A percentile compares a stretch with the other conserved stretches of the same genome.
These are phyloP conservation scores for Notothenia rossii DNA, from an alignment of 2,113 vertebrate species.

Conservation along the genomic window DNA sequence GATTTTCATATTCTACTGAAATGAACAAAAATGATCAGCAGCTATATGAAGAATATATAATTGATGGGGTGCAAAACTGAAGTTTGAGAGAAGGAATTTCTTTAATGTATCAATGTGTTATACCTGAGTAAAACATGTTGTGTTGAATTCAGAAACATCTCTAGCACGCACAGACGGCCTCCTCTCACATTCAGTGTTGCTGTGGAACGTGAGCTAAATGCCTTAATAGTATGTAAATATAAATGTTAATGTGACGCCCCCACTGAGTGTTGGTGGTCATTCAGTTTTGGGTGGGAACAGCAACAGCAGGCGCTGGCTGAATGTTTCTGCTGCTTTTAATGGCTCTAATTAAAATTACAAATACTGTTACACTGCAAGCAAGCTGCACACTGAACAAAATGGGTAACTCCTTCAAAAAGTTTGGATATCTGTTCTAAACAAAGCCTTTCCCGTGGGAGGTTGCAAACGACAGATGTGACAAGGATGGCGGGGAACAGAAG, in stretches of 20 bases:
- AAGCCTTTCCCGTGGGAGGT: slow-evolving; percentile 79
- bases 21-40: neutral
- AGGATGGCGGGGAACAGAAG: slow-evolving; percentile 73
- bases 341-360: slow-evolving; percentile 53
- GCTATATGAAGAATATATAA: neutral
- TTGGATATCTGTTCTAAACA: slow-evolving; percentile 75
- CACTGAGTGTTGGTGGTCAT: slow-evolving; percentile 45
- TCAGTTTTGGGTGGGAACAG: slow-evolving; percentile 41
- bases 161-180: neutral
- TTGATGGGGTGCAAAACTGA: neutral
- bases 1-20: neutral
- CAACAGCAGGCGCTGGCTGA: slow-evolving; percentile 25
- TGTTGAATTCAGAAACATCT: neutral
- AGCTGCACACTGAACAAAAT: slow-evolving; percentile 40
- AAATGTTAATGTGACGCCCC: slow-evolving; percentile 60
- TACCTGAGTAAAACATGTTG: too few relatives aligned
- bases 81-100: neutral
- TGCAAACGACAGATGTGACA: slow-evolving; percentile 81
- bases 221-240: slow-evolving; percentile 53
- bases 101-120: neutral
- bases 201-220: slow-evolving; percentile 46
- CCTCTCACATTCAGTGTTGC: slow-evolving; percentile 1
- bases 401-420: slow-evolving; percentile 67
- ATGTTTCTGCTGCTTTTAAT: slow-evolving; percentile 30
- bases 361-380: slow-evolving; percentile 29